Evolutionary conservation across 2,797 vertebrate species (phyloP), one percentile per base, ranked within the genome.

Genomic region (Acridotheres tristis): DNA sequence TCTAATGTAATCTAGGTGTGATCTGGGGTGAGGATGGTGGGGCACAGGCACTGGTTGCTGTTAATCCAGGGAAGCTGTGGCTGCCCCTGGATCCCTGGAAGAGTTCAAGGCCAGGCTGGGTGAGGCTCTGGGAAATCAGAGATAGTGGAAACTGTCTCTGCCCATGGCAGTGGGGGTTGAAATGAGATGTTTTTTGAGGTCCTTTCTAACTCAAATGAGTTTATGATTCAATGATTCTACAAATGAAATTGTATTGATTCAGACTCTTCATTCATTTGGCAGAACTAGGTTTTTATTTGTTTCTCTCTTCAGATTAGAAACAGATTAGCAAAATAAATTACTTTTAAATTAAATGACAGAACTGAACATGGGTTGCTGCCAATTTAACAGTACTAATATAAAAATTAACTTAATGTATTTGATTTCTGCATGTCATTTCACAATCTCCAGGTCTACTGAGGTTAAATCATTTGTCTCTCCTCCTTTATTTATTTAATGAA

Each of bases 101-200:
- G 11, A 1, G 36, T 5, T 1, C 65, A 45, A 30, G 11, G 36
- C 29, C 43, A 9, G 43, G 3, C 1, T 63, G 36, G 63, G 30
- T 0, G 1, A 17, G n/a, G 3, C 8, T 51, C 32, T 4, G n/a
- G 51, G n/a, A 8, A 51, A 3, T 7, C 8, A 19, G n/a, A n/a
- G 7, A 3, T 4, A 26, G 57, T 16, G 29, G 7, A 30, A 63
- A 5, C 0, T 57, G 43, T 26, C 20, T 2, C 20, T 38, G 50
- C 3, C 5, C 1, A 3, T 3, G 11, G n/a, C 8, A 29, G 34
- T 7, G 4, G 7, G 23, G 5, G 0, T 10, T 15, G 20, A 50
- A 82, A 36, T 13, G 2, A 29, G 5, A 10, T 38, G 13, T 17
- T 8, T 3, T 63, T 57, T 45, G 20, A n/a, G 43, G 20, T 26